Evolutionary conservation across 64 coral and sea anemone species (phyloP).

Genomic region (Dendrophyllia cribrosa): DNA sequence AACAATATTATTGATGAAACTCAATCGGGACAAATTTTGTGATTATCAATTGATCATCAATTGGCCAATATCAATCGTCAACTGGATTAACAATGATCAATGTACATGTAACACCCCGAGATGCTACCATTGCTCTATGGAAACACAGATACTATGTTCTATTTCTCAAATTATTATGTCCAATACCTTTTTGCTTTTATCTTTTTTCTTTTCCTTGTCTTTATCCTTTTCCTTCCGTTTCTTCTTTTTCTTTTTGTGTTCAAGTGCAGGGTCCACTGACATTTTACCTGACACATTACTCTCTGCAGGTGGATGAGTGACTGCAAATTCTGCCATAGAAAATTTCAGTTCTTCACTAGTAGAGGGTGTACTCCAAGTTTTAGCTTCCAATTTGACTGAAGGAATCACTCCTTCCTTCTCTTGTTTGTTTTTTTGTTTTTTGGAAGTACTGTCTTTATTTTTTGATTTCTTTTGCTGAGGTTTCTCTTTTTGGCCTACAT

Average conservation of each 20-base stretch:
- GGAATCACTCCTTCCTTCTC: conserved; percentile 26
- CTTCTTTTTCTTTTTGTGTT: conserved; percentile 90
- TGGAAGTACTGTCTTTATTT: neutral
- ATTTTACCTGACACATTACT: neutral
- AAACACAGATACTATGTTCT: no score
- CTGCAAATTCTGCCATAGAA: conserved; percentile 35
- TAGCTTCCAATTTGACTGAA: neutral
- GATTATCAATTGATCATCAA: no score
- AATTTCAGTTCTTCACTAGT: conserved; percentile 34
- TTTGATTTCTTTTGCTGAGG: conserved; percentile 16
- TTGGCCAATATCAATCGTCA: no score
- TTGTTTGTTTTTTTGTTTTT: neutral
- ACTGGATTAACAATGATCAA: no score
- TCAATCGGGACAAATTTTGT: no score
- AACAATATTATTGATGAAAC: no score
- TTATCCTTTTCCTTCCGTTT: conserved; percentile 93
- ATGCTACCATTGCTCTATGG: no score
- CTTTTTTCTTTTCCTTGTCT: conserved; percentile 78
- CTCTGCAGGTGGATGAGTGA: neutral
- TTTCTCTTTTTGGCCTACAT: conserved; percentile 5
- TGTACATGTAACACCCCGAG: no score
- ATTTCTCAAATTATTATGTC: no score
- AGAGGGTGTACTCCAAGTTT: neutral
- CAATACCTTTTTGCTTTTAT: conserved; percentile 59
- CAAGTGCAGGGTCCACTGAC: conserved; percentile 24